phyloP scores from a whole-genome alignment of 1,140 invertebrate genomes.

The Euura lappo region DNA sequence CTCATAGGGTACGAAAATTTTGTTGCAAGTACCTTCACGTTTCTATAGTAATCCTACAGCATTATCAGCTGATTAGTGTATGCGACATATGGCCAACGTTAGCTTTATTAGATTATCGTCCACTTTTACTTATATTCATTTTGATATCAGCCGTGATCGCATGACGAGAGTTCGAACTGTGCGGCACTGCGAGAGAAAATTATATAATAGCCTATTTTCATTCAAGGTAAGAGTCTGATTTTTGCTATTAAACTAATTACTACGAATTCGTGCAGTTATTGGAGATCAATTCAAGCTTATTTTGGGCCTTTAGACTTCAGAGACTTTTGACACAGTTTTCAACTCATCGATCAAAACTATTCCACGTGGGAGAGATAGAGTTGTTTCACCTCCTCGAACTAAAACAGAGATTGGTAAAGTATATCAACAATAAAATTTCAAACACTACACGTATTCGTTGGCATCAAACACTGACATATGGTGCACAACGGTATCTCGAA shows the following conservation, averaged over 20 bases:
- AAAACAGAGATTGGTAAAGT: not conserved
- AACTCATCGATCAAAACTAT: too few relatives aligned
- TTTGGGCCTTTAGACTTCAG: too few relatives aligned
- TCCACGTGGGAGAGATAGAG: too few relatives aligned
- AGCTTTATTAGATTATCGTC: conserved; percentile 47
- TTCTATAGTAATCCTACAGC: conserved; percentile 42
- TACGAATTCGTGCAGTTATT: too few relatives aligned
- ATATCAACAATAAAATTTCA: not conserved
- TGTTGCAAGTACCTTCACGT: conserved; percentile 28
- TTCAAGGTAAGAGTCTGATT: not conserved
- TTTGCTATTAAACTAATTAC: too few relatives aligned
- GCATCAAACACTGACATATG: conserved; percentile 11
- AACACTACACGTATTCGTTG: not conserved
- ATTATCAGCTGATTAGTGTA: conserved; percentile 52
- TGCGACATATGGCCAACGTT: conserved; percentile 46
- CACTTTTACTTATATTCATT: conserved; percentile 31
- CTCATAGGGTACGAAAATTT: not conserved
- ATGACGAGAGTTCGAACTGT: not conserved
- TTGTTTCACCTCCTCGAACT: too few relatives aligned
- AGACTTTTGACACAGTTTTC: too few relatives aligned
- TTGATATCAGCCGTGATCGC: not conserved
- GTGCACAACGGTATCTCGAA: conserved; percentile 7
- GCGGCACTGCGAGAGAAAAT: not conserved
- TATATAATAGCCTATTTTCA: not conserved
- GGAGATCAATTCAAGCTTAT: too few relatives aligned